Percentiles rank a stretch among this genome's conserved stretches.
Evolutionary conservation across 2,888 invertebrate genomes (phyloP).

Genomic region (Tetropium fuscum): DNA sequence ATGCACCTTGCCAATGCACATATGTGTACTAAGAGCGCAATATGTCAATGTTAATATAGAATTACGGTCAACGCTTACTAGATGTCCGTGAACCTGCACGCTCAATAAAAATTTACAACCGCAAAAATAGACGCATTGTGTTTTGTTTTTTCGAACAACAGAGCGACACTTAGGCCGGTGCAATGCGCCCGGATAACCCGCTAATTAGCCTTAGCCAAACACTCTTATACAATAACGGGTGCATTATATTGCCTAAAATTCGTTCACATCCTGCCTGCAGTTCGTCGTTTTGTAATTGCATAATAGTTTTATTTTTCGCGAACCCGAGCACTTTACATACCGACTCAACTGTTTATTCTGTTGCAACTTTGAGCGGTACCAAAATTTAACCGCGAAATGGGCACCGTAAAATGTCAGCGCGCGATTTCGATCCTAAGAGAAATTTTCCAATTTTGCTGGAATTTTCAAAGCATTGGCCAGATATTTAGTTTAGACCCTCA

Average conservation of each 20-base stretch:
- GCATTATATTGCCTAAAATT: slow-evolving; percentile 42
- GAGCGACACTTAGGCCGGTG: slow-evolving; percentile 34
- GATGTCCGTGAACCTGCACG: slow-evolving; percentile 58
- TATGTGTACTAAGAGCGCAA: slow-evolving; percentile 46
- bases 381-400: too few relatives aligned
- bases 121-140: slow-evolving; percentile 48
- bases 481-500: too few relatives aligned
- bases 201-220: slow-evolving; percentile 44
- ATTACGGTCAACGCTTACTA: slow-evolving; percentile 52
- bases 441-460: too few relatives aligned
- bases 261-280: slow-evolving; percentile 39
- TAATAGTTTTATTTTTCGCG: slow-evolving; percentile 44
- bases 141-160: slow-evolving; percentile 48
- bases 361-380: too few relatives aligned
- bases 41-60: slow-evolving; percentile 52
- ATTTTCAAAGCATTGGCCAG: too few relatives aligned
- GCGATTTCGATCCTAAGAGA: too few relatives aligned
- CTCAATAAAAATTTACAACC: slow-evolving; percentile 48
- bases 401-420: too few relatives aligned
- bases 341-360: too few relatives aligned
- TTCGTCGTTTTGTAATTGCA: slow-evolving; percentile 42
- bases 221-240: slow-evolving; percentile 42
- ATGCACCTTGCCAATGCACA: slow-evolving; percentile 14
- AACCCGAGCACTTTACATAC: too few relatives aligned
- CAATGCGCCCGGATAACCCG: slow-evolving; percentile 42